Percentiles rank a stretch among this genome's conserved stretches.
phyloP scores from a whole-genome alignment of 2,888 invertebrate genomes.

The Pinctada fucata region DNA sequence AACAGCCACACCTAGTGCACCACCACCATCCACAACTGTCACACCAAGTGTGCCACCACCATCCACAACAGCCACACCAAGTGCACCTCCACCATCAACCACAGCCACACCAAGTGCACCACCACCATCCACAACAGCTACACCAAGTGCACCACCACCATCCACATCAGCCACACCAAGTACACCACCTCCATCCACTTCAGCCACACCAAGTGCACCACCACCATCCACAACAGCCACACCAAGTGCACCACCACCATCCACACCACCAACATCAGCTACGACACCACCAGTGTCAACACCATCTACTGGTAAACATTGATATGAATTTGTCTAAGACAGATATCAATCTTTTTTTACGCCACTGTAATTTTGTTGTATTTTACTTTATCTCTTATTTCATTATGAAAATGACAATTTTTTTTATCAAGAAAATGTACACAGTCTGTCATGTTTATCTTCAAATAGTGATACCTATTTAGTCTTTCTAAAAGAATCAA shows the following conservation, averaged over 20 bases:
- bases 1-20: background rate
- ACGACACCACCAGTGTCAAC: background rate
- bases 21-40: slow-evolving; percentile 15
- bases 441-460: too few relatives aligned
- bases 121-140: slow-evolving; percentile 13
- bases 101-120: slow-evolving; percentile 7
- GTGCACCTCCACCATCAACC: background rate
- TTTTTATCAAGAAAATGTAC: too few relatives aligned
- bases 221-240: slow-evolving; percentile 14
- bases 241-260: slow-evolving; percentile 3
- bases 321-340: too few relatives aligned
- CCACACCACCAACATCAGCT: background rate
- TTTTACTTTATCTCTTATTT: too few relatives aligned
- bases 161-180: background rate
- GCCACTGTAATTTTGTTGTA: too few relatives aligned
- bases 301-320: too few relatives aligned
- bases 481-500: too few relatives aligned
- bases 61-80: background rate
- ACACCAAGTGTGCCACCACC: slow-evolving; percentile 3
- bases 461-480: too few relatives aligned
- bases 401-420: too few relatives aligned
- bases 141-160: slow-evolving; percentile 2
- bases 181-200: background rate
- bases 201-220: slow-evolving; percentile 6
- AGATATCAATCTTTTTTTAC: too few relatives aligned